Base-by-base conservation (phyloP, 1,140 invertebrate genomes). In the Eurosta solidaginis region DNA sequence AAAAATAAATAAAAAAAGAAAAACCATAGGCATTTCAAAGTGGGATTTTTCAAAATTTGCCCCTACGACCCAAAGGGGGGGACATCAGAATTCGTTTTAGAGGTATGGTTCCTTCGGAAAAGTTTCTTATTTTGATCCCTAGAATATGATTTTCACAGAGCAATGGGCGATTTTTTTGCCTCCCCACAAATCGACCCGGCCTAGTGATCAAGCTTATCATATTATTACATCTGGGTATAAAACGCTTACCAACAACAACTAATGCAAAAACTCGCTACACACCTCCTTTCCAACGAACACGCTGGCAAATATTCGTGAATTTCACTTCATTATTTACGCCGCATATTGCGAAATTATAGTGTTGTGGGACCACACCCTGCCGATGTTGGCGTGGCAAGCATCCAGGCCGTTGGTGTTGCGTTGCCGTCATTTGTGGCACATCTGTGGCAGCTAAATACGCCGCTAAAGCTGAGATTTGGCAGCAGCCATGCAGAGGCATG, bases 281-380 rank as follows among this genome's bases (percentile, higher is more conserved):
- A 33, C 59, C n/a, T n/a, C 59, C 33, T 40, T 33, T 68, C n/a
- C 29, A 27, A 27, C 10, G 22, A 3, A 49, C n/a, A 17, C n/a
- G 50, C 50, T 27, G 50, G 50, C 50, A 36, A 36, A 68, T 1
- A 10, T 40, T 20, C 36, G 33, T 42, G 59, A 68, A 42, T 68
- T 68, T 68, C 59, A 68, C 59, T 68, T 68, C 59, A 68, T 68
- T 68, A 68, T 68, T 68, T 68, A 68, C 59, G 59, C 59, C 59
- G 29, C 33, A 68, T 40, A 68, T 68, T 68, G 59, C 59, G 59
- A 68, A 68, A 68, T 68, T 68, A 68, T 68, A 68, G 33, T 68
- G 59, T 36, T 29, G 59, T 33, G 40, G 36, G 33, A 22, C 59
- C 59, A 68, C 59, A 33, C 59, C 59, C 59, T 68, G 59, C 36